These are phyloP conservation scores for Dasyornis broadbenti DNA, from an alignment of 2,113 vertebrate genomes.

Conservation along the genomic window DNA sequence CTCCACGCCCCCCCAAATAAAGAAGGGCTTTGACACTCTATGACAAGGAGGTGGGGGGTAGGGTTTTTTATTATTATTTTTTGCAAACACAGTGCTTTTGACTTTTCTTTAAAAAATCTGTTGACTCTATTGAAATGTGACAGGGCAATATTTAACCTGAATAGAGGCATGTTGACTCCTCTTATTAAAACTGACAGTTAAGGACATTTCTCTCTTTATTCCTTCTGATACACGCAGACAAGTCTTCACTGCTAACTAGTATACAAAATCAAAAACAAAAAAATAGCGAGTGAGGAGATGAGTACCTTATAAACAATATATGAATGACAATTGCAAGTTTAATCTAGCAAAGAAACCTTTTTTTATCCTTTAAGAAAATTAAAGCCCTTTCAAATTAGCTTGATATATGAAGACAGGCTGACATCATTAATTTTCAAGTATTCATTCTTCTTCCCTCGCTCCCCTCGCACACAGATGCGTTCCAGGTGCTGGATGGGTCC, in stretches of 20 bases:
- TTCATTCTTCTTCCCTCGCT: conserved; percentile 42
- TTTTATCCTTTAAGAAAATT: conserved; percentile 87
- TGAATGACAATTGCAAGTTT: conserved; percentile 98
- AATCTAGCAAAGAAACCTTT: conserved; percentile 91
- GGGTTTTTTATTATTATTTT: conserved; percentile 81
- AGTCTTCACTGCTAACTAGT: conserved; percentile 89
- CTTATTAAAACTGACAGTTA: conserved; percentile 97
- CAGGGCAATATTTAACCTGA: conserved; percentile 94
- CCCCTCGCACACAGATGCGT: not conserved
- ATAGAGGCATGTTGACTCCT: conserved; percentile 94
- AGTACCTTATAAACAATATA: conserved; percentile 97
- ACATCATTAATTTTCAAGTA: conserved; percentile 77
- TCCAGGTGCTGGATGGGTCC: conserved; percentile 36
- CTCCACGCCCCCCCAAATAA: conserved; percentile 80
- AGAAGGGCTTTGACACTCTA: conserved; percentile 87
- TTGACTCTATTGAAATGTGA: conserved; percentile 98
- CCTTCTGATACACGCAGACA: conserved; percentile 91
- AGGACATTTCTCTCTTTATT: conserved; percentile 95
- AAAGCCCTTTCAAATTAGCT: conserved; percentile 85
- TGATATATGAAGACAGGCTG: conserved; percentile 82
- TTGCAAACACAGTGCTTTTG: conserved; percentile 89
- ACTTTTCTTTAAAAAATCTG: conserved; percentile 92
- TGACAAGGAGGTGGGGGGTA: conserved; percentile 85
- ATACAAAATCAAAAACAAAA: conserved; percentile 94
- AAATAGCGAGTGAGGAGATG: conserved; percentile 82